Evolutionary conservation across 2,113 vertebrate species (phyloP).

Genomic region (Galeopterus variegatus): DNA sequence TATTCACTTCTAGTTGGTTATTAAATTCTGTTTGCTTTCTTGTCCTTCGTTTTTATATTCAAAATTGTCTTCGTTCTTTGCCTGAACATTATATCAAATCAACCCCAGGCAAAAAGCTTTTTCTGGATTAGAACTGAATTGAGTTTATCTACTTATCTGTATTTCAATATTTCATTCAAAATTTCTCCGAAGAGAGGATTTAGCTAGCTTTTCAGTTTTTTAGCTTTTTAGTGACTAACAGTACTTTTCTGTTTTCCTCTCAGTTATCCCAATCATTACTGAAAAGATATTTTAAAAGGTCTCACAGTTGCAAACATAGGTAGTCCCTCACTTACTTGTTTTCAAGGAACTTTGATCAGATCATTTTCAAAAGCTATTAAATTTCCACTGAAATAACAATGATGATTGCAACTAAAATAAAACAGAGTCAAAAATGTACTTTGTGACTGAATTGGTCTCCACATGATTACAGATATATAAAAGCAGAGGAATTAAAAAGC

Average conservation of each 20-base stretch:
- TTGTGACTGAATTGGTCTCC: background rate
- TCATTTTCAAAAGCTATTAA: slow-evolving; percentile 25
- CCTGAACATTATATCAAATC: slow-evolving; percentile 61
- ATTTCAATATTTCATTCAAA: slow-evolving; percentile 75
- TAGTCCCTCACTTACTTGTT: slow-evolving; percentile 4
- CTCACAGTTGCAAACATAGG: slow-evolving; percentile 24
- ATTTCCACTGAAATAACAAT: slow-evolving; percentile 43
- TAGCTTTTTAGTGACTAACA: slow-evolving; percentile 58
- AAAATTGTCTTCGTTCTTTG: slow-evolving; percentile 71
- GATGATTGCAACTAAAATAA: slow-evolving; percentile 32
- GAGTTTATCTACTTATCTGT: slow-evolving; percentile 54
- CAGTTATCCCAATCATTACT: background rate
- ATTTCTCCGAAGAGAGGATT: slow-evolving; percentile 61
- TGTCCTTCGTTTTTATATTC: slow-evolving; percentile 65
- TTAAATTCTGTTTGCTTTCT: slow-evolving; percentile 78
- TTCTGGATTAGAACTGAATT: slow-evolving; percentile 35
- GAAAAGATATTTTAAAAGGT: slow-evolving; percentile 53
- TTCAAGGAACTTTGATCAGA: background rate
- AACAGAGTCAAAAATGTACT: background rate
- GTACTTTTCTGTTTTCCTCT: slow-evolving; percentile 33
- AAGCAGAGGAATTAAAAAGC: background rate
- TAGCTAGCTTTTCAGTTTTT: slow-evolving; percentile 48
- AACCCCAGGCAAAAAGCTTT: slow-evolving; percentile 32
- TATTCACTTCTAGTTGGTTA: slow-evolving; percentile 53
- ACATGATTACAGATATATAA: background rate